These are phyloP conservation scores for Sepiola atlantica DNA, from an alignment of 2,888 invertebrate species.

Conservation along the genomic window DNA sequence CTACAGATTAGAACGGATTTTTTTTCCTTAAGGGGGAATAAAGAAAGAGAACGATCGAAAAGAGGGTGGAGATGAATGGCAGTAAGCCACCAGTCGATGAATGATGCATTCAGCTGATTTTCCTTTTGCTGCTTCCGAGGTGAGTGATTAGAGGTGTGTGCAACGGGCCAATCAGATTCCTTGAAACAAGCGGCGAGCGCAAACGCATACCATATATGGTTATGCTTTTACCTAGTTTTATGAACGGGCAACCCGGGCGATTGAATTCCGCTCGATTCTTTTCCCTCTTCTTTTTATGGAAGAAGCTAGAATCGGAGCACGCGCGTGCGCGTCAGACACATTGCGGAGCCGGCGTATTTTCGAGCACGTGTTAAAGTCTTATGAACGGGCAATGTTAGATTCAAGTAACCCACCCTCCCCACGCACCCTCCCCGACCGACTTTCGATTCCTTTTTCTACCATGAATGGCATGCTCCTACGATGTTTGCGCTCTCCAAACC, in stretches of 20 bases:
- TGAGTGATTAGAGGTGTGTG: neutral
- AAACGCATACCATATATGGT: conserved; percentile 32
- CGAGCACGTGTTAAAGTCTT: neutral
- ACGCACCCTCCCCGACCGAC: neutral
- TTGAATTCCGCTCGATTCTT: neutral
- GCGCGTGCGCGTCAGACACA: conserved; percentile 11
- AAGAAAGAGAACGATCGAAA: neutral
- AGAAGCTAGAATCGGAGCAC: conserved; percentile 18
- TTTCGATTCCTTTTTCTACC: neutral
- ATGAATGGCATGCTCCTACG: neutral
- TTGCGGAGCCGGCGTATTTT: neutral
- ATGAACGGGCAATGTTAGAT: neutral
- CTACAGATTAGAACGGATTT: too few relatives aligned
- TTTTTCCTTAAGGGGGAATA: neutral
- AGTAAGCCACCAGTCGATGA: neutral
- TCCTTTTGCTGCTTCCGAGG: neutral
- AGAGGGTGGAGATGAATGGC: neutral
- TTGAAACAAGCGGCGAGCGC: conserved; percentile 1
- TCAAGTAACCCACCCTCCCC: neutral
- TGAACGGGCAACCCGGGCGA: neutral
- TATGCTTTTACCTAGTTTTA: neutral
- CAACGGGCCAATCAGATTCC: neutral
- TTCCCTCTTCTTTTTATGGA: neutral
- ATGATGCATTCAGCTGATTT: neutral
- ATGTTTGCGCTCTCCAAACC: neutral